Percentiles rank a stretch among this genome's conserved stretches.
These are phyloP conservation scores for Micronycteris hirsuta DNA, from an alignment of 2,113 vertebrate genomes.

Conservation along the genomic window DNA sequence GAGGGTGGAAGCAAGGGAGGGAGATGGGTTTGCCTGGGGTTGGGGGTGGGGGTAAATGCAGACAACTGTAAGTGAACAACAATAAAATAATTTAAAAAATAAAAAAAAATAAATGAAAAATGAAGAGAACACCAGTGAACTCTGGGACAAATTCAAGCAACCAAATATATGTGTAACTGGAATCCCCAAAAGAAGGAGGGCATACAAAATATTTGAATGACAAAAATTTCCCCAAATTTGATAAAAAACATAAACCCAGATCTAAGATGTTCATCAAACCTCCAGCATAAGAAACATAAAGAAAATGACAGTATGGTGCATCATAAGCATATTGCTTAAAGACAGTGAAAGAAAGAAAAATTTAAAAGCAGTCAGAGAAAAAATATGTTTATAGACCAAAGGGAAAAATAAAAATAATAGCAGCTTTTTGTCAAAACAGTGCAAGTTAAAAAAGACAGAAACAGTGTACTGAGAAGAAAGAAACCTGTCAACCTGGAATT, in stretches of 20 bases:
- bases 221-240: background rate
- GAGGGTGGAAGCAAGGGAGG: no score
- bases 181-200: background rate
- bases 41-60: no score
- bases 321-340: background rate
- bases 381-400: background rate
- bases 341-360: background rate
- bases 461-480: background rate
- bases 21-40: no score
- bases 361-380: background rate
- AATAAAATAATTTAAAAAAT: no score
- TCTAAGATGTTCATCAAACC: background rate
- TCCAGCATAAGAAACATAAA: background rate
- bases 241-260: background rate
- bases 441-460: background rate
- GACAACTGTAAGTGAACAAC: no score
- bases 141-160: background rate
- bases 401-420: background rate
- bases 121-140: background rate
- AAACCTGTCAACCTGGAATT: background rate
- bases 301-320: no score
- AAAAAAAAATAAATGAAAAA: background rate
- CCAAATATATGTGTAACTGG: background rate
- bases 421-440: background rate
- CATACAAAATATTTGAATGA: background rate